Percentiles rank a stretch among this genome's conserved stretches.
phyloP scores from a whole-genome alignment of 2,113 vertebrate genomes.

The Vimba vimba region DNA sequence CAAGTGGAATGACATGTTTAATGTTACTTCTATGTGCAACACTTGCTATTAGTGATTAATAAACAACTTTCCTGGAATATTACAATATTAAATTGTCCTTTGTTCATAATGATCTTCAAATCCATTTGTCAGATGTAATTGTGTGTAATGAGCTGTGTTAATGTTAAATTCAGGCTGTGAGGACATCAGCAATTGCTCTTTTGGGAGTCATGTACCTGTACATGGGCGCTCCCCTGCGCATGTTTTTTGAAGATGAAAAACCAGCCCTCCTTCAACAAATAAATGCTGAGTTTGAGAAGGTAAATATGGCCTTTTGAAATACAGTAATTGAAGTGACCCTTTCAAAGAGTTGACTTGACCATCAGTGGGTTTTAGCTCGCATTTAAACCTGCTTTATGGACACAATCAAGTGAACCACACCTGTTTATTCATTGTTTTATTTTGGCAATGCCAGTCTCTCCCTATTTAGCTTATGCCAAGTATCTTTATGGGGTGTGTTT shows the following conservation, averaged over 20 bases:
- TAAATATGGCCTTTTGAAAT: constrained; percentile 58
- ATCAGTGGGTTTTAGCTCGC: background rate
- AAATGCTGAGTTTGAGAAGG: constrained; percentile 97
- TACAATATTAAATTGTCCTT: too few species aligned
- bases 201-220: constrained; percentile 96
- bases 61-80: background rate
- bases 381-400: constrained; percentile 4
- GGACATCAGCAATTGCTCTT: constrained; percentile 90
- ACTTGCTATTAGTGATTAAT: background rate
- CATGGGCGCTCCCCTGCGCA: constrained; percentile 91
- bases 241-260: constrained; percentile 99
- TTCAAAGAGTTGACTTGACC: background rate
- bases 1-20: background rate
- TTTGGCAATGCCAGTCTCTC: background rate
- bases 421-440: background rate
- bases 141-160: background rate
- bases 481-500: background rate
- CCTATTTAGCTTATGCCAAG: background rate
- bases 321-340: background rate
- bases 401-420: constrained; percentile 7
- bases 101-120: background rate
- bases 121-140: background rate
- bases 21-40: background rate
- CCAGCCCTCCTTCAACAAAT: constrained; percentile 95
- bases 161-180: constrained; percentile 81